phyloP scores from a whole-genome alignment of 2,113 vertebrate species.

The Lophura nycthemera region DNA sequence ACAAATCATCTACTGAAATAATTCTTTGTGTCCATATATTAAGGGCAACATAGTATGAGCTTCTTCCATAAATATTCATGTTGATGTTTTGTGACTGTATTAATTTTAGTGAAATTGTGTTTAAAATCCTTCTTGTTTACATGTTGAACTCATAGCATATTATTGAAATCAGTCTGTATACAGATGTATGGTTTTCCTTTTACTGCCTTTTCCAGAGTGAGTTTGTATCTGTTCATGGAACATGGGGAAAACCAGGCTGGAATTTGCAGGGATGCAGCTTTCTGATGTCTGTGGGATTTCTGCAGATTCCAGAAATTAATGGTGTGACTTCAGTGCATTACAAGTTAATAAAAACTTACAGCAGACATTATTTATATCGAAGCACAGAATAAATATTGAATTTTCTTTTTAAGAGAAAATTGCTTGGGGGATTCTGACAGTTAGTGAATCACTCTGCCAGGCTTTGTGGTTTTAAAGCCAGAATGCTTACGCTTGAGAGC shows the following conservation, averaged over 20 bases:
- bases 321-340: background rate
- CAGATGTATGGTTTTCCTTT: background rate
- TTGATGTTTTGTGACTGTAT: conserved; percentile 10
- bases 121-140: conserved; percentile 37
- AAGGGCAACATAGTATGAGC: background rate
- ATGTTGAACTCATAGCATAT: background rate
- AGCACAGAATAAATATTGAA: background rate
- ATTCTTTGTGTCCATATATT: background rate
- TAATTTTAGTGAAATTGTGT: conserved; percentile 45
- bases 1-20: background rate
- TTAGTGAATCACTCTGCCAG: conserved; percentile 5
- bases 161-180: conserved; percentile 19
- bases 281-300: background rate
- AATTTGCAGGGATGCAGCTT: background rate
- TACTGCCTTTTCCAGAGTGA: background rate
- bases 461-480: conserved; percentile 34
- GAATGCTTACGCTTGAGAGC: background rate
- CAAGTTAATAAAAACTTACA: background rate
- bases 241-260: background rate
- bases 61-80: conserved; percentile 21
- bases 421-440: background rate
- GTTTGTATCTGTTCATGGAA: background rate
- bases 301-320: background rate
- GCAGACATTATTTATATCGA: background rate
- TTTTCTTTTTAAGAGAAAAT: background rate